Evolutionary conservation across 2,888 invertebrate genomes (phyloP), one percentile per base, ranked within the genome.

Genomic region (Drosophila kokeensis): DNA sequence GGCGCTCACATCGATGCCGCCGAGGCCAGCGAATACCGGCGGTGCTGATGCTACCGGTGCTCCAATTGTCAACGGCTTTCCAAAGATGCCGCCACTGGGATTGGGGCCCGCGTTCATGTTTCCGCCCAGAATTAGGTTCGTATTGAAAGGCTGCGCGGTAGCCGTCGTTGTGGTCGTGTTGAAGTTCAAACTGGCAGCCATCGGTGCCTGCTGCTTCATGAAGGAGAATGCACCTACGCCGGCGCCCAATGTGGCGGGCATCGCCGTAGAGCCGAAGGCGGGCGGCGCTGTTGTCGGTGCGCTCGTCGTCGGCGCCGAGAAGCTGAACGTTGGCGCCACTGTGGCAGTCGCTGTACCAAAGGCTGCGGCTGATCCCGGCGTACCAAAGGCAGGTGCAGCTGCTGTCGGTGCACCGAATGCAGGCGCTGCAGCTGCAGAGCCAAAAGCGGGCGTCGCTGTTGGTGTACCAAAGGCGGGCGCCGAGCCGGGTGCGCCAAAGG

Each of bases 1-100:
- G 4, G 92, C 82, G 34, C 91, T 93, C 1, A 92, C 87, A 75
- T 93, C 93, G n/a, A 93, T 70, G 13, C 93, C 93, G 0, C 93
- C 93, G 1, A 93, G 81, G 0, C 93, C 93, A 5, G 91, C 69
- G 18, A 92, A 92, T 0, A 91, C 82, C 0, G 91, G 77, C 0
- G 90, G 74, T n/a, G 91, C 83, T 18, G 91, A 81, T 7, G 89
- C 61, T 2, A 89, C 62, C 5, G 87, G 79, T 0, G 84, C 70
- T 2, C 81, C 68, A 3, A 73, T 67, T 5, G 79, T 74, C 48
- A 89, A 42, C 0, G 88, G 79, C 53, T 89, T 91, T 6, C 92
- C 91, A 71, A 92, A 92, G 66, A 91, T 76, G 15, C 91, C 83
- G 0, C 81, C 83, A 2, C 70, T 74, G 21, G 57, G 55, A 10